These are phyloP conservation scores for Euplagia quadripunctaria DNA, from an alignment of 2,888 invertebrate species.

Conservation along the genomic window DNA sequence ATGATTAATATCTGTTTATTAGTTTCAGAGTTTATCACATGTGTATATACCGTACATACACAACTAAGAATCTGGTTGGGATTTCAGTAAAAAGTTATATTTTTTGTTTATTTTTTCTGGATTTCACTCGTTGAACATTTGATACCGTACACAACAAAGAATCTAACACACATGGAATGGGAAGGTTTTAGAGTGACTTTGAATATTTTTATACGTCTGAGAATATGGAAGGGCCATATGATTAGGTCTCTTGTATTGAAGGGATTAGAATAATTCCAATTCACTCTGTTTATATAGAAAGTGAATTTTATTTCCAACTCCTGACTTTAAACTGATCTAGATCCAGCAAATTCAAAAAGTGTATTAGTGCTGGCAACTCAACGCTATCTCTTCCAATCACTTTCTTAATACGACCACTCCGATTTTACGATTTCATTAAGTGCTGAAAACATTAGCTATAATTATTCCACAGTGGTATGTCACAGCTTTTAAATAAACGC, in stretches of 20 bases:
- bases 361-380: not conserved
- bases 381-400: not conserved
- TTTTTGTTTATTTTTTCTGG: too few species aligned
- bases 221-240: too few species aligned
- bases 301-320: not conserved
- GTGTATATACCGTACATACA: too few species aligned
- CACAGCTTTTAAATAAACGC: slow-evolving; percentile 66
- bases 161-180: not conserved
- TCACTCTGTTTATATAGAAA: not conserved
- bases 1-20: too few species aligned
- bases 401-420: not conserved
- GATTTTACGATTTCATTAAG: not conserved
- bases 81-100: too few species aligned
- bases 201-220: not conserved
- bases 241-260: not conserved
- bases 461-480: slow-evolving; percentile 43
- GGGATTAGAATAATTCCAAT: not conserved
- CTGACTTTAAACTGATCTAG: not conserved
- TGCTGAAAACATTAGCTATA: slow-evolving; percentile 20
- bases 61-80: too few species aligned
- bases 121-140: too few species aligned
- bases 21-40: too few species aligned
- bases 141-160: not conserved
- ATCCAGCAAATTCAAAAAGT: not conserved
- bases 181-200: not conserved